Percentiles rank a stretch among this genome's conserved stretches.
Evolutionary conservation across 1,140 invertebrate genomes (phyloP).

Genomic region (Saccostrea glomerata): DNA sequence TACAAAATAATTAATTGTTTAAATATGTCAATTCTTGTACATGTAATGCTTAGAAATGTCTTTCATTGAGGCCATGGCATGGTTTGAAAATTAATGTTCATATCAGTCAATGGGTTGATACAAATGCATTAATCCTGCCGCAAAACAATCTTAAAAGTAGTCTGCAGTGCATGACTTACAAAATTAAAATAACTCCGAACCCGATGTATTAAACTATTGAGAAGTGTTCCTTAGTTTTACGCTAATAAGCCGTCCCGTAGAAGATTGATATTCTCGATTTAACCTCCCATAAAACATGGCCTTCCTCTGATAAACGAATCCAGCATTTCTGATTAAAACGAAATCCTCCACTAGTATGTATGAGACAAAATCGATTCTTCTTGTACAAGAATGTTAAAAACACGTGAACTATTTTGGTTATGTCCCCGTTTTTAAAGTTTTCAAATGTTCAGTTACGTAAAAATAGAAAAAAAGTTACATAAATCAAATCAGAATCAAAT

Average conservation of each 20-base stretch:
- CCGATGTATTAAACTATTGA: background rate
- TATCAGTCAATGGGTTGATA: no score
- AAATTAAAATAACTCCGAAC: background rate
- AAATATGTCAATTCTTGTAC: no score
- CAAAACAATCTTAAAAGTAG: no score
- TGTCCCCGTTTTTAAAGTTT: background rate
- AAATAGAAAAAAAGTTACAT: background rate
- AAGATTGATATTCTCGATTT: background rate
- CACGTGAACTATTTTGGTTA: background rate
- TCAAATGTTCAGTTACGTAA: background rate
- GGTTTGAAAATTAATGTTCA: no score
- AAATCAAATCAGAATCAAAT: no score
- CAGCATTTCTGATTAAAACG: conserved; percentile 23
- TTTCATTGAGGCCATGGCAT: no score
- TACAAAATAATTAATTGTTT: no score
- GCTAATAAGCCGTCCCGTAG: background rate
- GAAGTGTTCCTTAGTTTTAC: background rate
- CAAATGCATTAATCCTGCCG: no score
- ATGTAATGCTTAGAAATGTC: no score
- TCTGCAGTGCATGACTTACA: background rate
- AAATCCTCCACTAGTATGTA: background rate
- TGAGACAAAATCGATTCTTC: background rate
- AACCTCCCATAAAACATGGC: background rate
- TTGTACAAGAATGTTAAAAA: no score
- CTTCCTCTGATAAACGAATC: background rate